These are phyloP conservation scores for Salmo trutta DNA, from an alignment of 2,797 vertebrate species.

Conservation along the genomic window DNA sequence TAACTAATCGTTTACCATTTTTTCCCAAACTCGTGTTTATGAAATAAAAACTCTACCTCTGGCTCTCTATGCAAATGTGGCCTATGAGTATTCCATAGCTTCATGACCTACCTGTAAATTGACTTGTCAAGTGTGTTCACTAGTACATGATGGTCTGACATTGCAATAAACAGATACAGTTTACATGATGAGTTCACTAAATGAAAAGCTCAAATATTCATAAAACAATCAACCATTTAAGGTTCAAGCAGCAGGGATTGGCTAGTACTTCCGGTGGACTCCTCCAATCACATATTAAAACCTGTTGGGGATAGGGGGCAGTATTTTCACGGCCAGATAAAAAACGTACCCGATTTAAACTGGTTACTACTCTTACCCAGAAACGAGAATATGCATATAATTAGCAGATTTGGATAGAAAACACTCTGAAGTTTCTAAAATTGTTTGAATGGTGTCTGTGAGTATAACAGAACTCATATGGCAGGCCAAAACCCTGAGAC, in stretches of 20 bases:
- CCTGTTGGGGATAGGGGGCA: no score
- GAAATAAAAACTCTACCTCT: not conserved
- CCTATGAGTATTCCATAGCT: not conserved
- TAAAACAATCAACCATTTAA: conserved; percentile 39
- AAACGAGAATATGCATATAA: no score
- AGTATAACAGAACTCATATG: no score
- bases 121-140: not conserved
- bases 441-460: no score
- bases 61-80: not conserved
- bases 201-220: not conserved
- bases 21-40: not conserved
- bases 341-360: no score
- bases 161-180: not conserved
- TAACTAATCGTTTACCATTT: not conserved
- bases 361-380: no score
- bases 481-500: no score
- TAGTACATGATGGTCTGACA: not conserved
- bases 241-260: conserved; percentile 55
- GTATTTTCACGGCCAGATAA: no score
- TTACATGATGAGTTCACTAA: not conserved
- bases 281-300: conserved; percentile 55
- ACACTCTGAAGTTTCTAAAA: no score
- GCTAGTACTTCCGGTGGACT: conserved; percentile 35
- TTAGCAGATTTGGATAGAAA: no score
- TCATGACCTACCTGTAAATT: not conserved